Evolutionary conservation across 1,140 invertebrate genomes (phyloP).

Genomic region (Meloidogyne chitwoodi): DNA sequence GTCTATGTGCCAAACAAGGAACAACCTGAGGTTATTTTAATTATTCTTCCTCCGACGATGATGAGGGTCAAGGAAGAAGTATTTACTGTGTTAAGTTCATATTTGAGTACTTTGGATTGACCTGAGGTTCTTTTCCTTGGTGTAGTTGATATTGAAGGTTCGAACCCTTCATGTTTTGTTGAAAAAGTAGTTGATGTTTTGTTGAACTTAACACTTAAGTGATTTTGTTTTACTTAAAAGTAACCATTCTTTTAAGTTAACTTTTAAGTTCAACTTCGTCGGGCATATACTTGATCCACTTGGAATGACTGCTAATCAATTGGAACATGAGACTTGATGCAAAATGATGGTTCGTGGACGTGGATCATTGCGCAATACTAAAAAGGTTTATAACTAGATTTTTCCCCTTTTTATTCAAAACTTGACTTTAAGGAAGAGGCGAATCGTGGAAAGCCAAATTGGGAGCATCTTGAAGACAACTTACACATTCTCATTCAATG

Average conservation of each 20-base stretch:
- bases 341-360: conserved; percentile 99
- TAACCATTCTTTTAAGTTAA: neutral
- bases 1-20: conserved; percentile 98
- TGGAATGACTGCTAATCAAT: conserved; percentile 98
- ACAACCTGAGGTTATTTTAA: conserved; percentile 90
- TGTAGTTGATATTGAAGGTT: no score
- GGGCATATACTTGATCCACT: conserved; percentile 95
- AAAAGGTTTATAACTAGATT: conserved; percentile 77
- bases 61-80: neutral
- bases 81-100: no score
- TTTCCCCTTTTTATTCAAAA: neutral
- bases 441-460: conserved; percentile 96
- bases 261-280: conserved; percentile 97
- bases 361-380: conserved; percentile 98
- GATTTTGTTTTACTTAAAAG: no score
- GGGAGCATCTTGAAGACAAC: conserved; percentile 98
- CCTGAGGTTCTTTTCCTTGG: no score
- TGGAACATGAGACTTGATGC: conserved; percentile 98
- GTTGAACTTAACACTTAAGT: no score
- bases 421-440: conserved; percentile 78
- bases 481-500: conserved; percentile 95
- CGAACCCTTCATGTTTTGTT: no score
- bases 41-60: neutral
- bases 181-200: no score
- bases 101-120: no score